Evolutionary conservation across 2,888 invertebrate species (phyloP).

Genomic region (Volucella zonaria): DNA sequence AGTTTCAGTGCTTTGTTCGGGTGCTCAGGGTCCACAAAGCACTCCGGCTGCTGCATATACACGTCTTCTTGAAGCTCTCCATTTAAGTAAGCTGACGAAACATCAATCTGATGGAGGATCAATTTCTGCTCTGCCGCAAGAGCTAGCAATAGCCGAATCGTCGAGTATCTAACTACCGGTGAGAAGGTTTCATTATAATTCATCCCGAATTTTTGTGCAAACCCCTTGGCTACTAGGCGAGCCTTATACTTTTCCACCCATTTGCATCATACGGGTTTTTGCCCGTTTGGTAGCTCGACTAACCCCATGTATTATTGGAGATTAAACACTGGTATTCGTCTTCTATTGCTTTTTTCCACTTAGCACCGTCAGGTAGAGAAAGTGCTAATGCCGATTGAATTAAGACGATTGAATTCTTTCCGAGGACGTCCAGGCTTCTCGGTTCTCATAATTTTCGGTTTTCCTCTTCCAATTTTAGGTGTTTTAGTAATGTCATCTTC

Average conservation of each 20-base stretch:
- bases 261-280: constrained; percentile 22
- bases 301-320: constrained; percentile 32
- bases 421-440: background rate
- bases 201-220: constrained; percentile 56
- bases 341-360: constrained; percentile 18
- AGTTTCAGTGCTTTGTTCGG: constrained; percentile 69
- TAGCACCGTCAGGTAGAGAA: background rate
- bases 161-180: constrained; percentile 65
- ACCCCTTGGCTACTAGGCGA: constrained; percentile 68
- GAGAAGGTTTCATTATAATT: constrained; percentile 70
- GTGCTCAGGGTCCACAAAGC: constrained; percentile 1
- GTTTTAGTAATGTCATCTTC: background rate
- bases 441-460: constrained; percentile 11
- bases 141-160: constrained; percentile 63
- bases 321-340: constrained; percentile 10
- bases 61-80: constrained; percentile 66
- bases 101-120: constrained; percentile 73
- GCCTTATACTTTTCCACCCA: constrained; percentile 50
- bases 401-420: constrained; percentile 1
- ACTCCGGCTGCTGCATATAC: constrained; percentile 71
- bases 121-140: constrained; percentile 69
- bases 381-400: constrained; percentile 13
- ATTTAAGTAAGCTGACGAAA: constrained; percentile 72
- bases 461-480: background rate
- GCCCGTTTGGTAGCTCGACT: constrained; percentile 16